These are phyloP conservation scores for Calliopsis andreniformis DNA, from an alignment of 1,140 invertebrate species.

Conservation along the genomic window DNA sequence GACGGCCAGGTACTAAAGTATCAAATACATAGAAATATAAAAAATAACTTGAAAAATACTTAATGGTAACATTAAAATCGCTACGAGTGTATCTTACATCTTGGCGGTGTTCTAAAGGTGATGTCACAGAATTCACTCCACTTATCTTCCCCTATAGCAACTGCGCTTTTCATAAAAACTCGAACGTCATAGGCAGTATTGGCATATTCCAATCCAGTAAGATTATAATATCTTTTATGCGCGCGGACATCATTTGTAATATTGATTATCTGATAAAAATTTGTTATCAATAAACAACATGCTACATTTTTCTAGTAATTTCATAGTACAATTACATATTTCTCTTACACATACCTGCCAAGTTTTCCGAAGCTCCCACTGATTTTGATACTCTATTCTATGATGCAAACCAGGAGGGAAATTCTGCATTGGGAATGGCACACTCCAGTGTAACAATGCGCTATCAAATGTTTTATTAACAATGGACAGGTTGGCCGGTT, in stretches of 20 bases:
- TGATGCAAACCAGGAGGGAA: conserved; percentile 84
- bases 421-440: conserved; percentile 82
- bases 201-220: conserved; percentile 84
- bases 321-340: no score
- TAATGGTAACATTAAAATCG: conserved; percentile 9
- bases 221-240: conserved; percentile 78
- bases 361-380: conserved; percentile 82
- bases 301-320: not conserved
- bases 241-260: conserved; percentile 66
- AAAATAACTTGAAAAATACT: not conserved
- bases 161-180: conserved; percentile 83
- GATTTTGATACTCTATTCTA: conserved; percentile 84
- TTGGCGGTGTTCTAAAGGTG: conserved; percentile 83
- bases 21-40: conserved; percentile 35
- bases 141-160: conserved; percentile 80
- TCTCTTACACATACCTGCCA: conserved; percentile 80
- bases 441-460: conserved; percentile 83
- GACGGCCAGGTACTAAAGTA: conserved; percentile 81
- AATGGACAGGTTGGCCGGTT: conserved; percentile 82
- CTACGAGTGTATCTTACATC: conserved; percentile 76
- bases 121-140: conserved; percentile 85
- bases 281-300: not conserved
- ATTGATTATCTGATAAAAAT: conserved; percentile 71
- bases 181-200: conserved; percentile 86
- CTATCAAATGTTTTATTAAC: conserved; percentile 83